A percentile compares a stretch with the other conserved stretches of the same genome.
These are phyloP conservation scores for Phymorhynchus buccinoides DNA, from an alignment of 1,140 invertebrate species.

Conservation along the genomic window DNA sequence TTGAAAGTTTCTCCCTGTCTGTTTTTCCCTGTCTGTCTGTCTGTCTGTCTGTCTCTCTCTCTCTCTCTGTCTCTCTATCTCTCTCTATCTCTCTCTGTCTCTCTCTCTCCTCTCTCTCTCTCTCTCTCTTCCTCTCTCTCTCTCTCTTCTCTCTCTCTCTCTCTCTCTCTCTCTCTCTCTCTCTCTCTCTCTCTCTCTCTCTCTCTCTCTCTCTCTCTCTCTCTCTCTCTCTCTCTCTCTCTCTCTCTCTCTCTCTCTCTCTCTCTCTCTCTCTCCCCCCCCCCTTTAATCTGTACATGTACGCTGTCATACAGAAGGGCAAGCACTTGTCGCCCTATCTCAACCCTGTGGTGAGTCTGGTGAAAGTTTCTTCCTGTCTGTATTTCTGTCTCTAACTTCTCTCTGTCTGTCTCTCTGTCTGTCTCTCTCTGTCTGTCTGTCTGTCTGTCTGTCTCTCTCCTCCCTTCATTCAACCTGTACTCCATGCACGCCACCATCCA, in stretches of 20 bases:
- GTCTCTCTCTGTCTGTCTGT: not conserved
- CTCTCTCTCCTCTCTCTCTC: not conserved
- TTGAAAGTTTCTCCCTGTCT: too few relatives aligned
- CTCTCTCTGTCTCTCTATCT: not conserved
- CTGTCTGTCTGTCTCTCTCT: not conserved
- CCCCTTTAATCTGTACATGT: slow-evolving; percentile 6
- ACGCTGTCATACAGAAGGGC: slow-evolving; percentile 65
- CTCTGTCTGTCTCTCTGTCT: not conserved
- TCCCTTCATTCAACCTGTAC: not conserved
- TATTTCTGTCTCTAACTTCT: not conserved
- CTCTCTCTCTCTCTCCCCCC: too few relatives aligned
- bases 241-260: not conserved
- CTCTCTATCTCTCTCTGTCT: too few relatives aligned
- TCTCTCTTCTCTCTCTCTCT: too few relatives aligned
- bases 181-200: not conserved
- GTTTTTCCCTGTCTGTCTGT: not conserved
- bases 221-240: not conserved
- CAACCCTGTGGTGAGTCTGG: slow-evolving; percentile 75
- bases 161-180: too few relatives aligned
- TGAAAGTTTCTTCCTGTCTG: too few relatives aligned
- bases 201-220: slow-evolving; percentile 7
- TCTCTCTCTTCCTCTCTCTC: too few relatives aligned
- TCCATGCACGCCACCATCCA: slow-evolving; percentile 62
- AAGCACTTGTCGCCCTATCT: slow-evolving; percentile 67
- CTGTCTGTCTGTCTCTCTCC: too few relatives aligned